Conservation (phyloP, 2,113 vertebrate species). For the Apodemus sylvaticus region DNA sequence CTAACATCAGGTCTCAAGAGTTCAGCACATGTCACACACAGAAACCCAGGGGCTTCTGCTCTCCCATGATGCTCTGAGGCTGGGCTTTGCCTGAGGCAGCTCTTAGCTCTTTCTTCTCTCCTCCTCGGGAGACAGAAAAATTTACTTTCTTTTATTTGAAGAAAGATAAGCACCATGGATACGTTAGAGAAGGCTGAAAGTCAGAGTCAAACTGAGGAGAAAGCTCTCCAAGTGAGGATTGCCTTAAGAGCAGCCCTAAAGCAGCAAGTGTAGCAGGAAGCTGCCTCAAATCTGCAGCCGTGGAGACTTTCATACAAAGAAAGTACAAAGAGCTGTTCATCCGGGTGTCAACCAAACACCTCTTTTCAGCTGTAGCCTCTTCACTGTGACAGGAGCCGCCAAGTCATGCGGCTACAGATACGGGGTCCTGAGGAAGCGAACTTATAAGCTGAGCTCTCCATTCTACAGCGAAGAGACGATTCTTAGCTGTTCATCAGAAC, state of each 20-base stretch:
- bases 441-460: neutral
- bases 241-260: neutral
- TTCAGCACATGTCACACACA: neutral
- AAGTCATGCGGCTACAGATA: neutral
- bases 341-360: neutral
- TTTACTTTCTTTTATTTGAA: neutral
- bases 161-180: neutral
- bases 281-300: neutral
- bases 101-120: neutral
- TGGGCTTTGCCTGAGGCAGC: neutral
- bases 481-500: neutral
- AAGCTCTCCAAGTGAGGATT: neutral
- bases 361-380: neutral
- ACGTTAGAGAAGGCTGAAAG: neutral
- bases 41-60: neutral
- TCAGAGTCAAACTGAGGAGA: neutral
- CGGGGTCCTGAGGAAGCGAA: fast-evolving
- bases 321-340: neutral
- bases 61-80: neutral
- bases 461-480: neutral
- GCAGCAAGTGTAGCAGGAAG: neutral
- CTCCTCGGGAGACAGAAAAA: neutral
- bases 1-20: neutral
- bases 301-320: neutral
- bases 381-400: neutral